Base-by-base conservation (phyloP, 2,888 invertebrate genomes). In the Germaria angustata region DNA sequence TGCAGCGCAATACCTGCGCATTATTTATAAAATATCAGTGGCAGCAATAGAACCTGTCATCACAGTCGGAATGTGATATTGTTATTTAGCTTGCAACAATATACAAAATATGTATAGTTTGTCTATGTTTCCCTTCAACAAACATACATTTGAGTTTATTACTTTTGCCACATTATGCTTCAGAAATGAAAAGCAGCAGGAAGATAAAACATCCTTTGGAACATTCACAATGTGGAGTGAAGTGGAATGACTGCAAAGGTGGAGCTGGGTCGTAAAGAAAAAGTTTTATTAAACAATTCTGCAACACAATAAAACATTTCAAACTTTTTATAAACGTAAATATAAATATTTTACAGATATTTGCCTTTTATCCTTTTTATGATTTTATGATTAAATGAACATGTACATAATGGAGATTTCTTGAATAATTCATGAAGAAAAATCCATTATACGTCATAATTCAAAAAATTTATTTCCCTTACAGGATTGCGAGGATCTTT, bases 21-120 rank as follows among this genome's bases (percentile, higher is more conserved):
- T 13, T 49, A 39, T 72, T 72, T 51, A 28, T 39, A 49, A 66
- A 55, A 75, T 46, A 55, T 75, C 65, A 66, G 44, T 53, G 6
- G 34, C 53, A 66, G 17, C 51, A 15, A 39, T n/a, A 17, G 9
- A 9, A 53, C 7, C 28, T 15, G 41, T 32, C 39, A 63, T 63
- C 51, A n/a, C n/a, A 73, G n/a, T 36, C 20, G 11, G n/a, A 32
- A 76, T 24, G 8, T 76, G 68, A 68, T 59, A 68, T 76, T 76
- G 51, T 68, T 76, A 32, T 22, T 68, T 76, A 59, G 24, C 66
- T 59, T 28, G 22, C 8, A 57, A 36, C 36, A 57, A 39, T 5
- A 15, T n/a, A n/a, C n/a, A n/a, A n/a, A n/a, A n/a, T n/a, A n/a
- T n/a, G n/a, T n/a, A 53, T 57, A 6, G 5, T 55, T 1, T 49